These are phyloP conservation scores for Lamellibrachia columna DNA, from an alignment of 2,888 invertebrate genomes.

Conservation along the genomic window DNA sequence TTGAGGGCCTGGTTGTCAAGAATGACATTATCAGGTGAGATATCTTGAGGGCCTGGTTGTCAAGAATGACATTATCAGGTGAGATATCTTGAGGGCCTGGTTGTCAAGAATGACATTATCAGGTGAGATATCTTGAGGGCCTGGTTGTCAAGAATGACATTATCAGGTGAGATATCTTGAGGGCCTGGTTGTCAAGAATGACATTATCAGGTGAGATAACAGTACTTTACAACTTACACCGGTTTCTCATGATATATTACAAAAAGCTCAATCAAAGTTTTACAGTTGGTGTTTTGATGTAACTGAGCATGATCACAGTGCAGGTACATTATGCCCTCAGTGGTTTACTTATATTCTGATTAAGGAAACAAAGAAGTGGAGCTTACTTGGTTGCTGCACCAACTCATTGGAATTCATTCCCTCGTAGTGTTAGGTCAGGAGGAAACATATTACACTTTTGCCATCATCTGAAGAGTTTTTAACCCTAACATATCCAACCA, in stretches of 20 bases:
- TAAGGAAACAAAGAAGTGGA: not conserved
- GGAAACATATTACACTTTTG: not conserved
- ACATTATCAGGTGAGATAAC: constrained; percentile 54
- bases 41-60: constrained; percentile 60
- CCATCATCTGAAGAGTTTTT: too few species aligned
- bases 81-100: constrained; percentile 60
- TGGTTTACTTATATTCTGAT: not conserved
- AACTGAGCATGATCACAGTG: too few species aligned
- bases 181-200: constrained; percentile 58
- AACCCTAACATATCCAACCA: too few species aligned
- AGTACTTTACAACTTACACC: not conserved
- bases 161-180: constrained; percentile 62
- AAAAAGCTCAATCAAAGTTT: not conserved
- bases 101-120: too few species aligned
- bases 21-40: too few species aligned
- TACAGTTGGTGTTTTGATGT: too few species aligned
- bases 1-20: constrained; percentile 56
- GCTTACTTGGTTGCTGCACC: too few species aligned
- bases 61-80: too few species aligned
- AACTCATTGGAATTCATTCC: too few species aligned
- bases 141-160: constrained; percentile 50
- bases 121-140: constrained; percentile 62
- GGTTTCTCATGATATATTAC: not conserved
- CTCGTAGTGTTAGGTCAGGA: too few species aligned
- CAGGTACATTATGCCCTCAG: not conserved